Conservation (phyloP, 2,797 vertebrate genomes). For the Botia kubotai region DNA sequence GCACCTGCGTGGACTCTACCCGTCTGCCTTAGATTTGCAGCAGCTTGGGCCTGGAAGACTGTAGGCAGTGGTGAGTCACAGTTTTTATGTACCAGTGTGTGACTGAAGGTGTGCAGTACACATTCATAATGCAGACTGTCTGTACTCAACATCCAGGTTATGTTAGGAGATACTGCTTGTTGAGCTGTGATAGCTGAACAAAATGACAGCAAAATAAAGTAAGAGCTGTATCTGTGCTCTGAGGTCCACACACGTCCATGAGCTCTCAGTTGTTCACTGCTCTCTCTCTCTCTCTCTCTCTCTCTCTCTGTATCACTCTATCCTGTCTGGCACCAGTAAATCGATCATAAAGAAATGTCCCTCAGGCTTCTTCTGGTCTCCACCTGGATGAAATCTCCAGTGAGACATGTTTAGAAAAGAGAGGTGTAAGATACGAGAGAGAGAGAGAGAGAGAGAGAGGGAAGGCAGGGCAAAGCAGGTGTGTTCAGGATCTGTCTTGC, state of each 20-base stretch:
- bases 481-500: constrained; percentile 3
- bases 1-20: constrained; percentile 1
- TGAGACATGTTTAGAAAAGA: constrained; percentile 12
- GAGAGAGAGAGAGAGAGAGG: constrained; percentile 2
- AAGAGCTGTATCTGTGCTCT: not conserved
- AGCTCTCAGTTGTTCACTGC: constrained; percentile 3
- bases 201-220: not conserved
- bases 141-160: not conserved
- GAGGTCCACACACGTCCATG: constrained; percentile 3
- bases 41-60: constrained; percentile 11
- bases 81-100: not conserved
- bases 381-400: constrained; percentile 24
- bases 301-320: constrained; percentile 8
- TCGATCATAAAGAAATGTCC: constrained; percentile 41
- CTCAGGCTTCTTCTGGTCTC: constrained; percentile 23
- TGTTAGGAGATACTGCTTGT: not conserved
- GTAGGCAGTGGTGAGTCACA: constrained; percentile 19
- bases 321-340: constrained; percentile 27
- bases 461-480: constrained; percentile 29
- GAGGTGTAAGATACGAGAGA: constrained; percentile 23
- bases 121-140: not conserved
- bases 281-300: constrained; percentile 3
- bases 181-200: no score
- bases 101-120: not conserved
- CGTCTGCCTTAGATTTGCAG: not conserved